Evolutionary conservation across 2,888 invertebrate species (phyloP), one percentile per base, ranked within the genome.

Genomic region (Caenorhabditis panamensis): DNA sequence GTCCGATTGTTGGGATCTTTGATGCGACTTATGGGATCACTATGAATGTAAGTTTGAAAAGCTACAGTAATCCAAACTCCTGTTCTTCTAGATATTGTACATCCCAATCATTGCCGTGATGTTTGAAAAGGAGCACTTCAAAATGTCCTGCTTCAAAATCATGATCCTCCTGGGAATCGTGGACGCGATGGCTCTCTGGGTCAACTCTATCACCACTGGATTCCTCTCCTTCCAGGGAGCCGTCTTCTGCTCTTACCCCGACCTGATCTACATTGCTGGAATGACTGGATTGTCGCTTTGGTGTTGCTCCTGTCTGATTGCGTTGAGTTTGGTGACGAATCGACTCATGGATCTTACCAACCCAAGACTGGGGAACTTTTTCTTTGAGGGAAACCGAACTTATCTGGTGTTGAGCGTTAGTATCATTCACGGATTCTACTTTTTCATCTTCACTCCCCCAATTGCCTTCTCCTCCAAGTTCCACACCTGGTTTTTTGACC

Each of bases 91-190:
- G n/a, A 66, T 75, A 0, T 59, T 76, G 47, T 76, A 76, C 47
- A 36, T 76, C 13, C 76, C 76, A 4, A 67, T 66, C 18, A 47
- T 76, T 0, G 41, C 67, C 16, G 76, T 67, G 1, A 66, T 76
- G 47, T 54, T 76, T 26, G 67, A 76, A 24, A 61, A 53, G n/a
- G 62, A 67, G 24, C 47, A 67, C 54, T 59, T 76, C 56, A 76
- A 76, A 54, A 61, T 67, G 56, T 76, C 81, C 28, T 82, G 80
- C 59, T 85, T 69, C 78, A 72, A 82, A 56, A 77, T 84, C 28
- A 84, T 84, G 84, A 82, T 83, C 49, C 59, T 53, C n/a, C 75
- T 83, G 18, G 80, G 77, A 0, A 66, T 84, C 0, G 61, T 79
- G 18, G 84, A 84, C 66, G 68, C 81, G 61, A 51, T 61, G 8